Conservation (phyloP, 2,888 invertebrate genomes). For the Embidobia sp. region DNA sequence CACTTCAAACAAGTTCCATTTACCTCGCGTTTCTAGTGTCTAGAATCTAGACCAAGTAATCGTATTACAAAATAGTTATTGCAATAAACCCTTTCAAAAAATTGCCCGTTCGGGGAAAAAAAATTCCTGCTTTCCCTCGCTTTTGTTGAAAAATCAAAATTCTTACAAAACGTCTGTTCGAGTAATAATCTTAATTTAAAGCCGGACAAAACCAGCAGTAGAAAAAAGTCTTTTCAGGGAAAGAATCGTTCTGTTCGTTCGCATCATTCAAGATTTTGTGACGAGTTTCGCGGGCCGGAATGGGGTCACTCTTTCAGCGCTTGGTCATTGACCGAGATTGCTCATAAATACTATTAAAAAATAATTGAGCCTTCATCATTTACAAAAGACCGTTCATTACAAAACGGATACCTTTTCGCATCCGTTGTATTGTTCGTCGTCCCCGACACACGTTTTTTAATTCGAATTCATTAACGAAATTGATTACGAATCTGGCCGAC, state of each 20-base stretch:
- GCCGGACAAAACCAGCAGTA: too few relatives aligned
- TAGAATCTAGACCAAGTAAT: too few relatives aligned
- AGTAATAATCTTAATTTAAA: not conserved
- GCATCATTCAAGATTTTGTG: conserved; percentile 42
- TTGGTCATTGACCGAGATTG: conserved; percentile 43
- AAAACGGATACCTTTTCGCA: conserved; percentile 9
- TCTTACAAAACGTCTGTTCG: not conserved
- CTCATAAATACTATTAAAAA: conserved; percentile 56
- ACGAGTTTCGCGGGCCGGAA: conserved; percentile 24
- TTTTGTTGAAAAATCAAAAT: too few relatives aligned
- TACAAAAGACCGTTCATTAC: conserved; percentile 42
- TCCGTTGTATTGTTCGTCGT: conserved; percentile 25
- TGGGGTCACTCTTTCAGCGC: conserved; percentile 33
- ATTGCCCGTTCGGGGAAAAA: too few relatives aligned
- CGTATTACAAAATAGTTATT: too few relatives aligned
- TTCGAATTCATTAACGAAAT: conserved; percentile 47
- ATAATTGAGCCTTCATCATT: conserved; percentile 44
- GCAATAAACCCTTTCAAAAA: too few relatives aligned
- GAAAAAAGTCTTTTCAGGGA: not conserved
- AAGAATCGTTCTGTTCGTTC: conserved; percentile 35
- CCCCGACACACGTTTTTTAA: conserved; percentile 20
- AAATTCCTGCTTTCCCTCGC: too few relatives aligned
- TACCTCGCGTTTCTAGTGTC: not conserved
- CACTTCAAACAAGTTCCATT: not conserved
- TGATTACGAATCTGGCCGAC: conserved; percentile 25